These are phyloP conservation scores for Choloepus didactylus DNA, from an alignment of 2,797 vertebrate species.

Conservation along the genomic window DNA sequence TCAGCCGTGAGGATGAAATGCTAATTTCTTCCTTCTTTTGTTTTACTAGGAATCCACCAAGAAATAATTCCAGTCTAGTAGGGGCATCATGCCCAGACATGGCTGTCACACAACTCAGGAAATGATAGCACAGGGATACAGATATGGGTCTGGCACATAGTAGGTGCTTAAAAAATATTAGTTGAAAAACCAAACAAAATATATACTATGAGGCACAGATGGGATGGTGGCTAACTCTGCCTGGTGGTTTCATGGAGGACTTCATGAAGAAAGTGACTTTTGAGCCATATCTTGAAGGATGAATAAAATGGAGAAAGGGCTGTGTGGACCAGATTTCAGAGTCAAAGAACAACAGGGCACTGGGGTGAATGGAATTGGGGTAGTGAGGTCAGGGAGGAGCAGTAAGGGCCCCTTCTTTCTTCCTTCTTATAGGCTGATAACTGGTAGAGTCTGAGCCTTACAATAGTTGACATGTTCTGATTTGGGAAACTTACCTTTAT, in stretches of 20 bases:
- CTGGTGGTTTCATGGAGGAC: not conserved
- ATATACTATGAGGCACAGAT: too few species aligned
- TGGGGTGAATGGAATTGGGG: not conserved
- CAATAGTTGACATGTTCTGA: conserved; percentile 31
- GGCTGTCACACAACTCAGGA: not conserved
- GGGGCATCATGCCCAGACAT: not conserved
- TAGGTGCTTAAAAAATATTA: conserved; percentile 13
- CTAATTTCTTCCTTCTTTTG: conserved; percentile 15
- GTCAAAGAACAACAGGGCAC: not conserved
- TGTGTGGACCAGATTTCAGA: not conserved
- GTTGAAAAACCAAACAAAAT: conserved; percentile 17
- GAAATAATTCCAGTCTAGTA: not conserved
- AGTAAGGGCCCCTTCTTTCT: conserved; percentile 6
- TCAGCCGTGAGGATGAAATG: conserved; percentile 26
- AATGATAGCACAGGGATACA: not conserved
- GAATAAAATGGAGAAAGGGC: not conserved
- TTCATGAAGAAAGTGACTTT: conserved; percentile 45
- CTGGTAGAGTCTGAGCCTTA: not conserved
- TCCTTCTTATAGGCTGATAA: not conserved
- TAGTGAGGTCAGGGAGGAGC: not conserved
- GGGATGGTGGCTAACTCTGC: not conserved
- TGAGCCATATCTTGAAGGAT: conserved; percentile 18
- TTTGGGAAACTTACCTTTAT: conserved; percentile 16
- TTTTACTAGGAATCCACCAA: not conserved
- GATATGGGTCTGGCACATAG: not conserved